phyloP scores from a whole-genome alignment of 2,797 vertebrate genomes.

The Mus caroli region DNA sequence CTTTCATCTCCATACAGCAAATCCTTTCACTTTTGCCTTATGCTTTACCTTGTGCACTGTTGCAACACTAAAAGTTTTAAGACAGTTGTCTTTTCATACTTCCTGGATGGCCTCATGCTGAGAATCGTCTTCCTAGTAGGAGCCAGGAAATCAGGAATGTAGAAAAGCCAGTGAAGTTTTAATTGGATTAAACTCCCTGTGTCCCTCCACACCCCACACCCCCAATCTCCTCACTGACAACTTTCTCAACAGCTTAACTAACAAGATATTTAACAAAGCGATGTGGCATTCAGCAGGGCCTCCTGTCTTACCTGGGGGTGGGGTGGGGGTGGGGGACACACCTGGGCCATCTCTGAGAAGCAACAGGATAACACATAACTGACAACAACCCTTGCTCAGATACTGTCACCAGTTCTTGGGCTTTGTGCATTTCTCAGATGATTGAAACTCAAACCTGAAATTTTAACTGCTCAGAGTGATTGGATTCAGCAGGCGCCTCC shows the following conservation, averaged over 20 bases:
- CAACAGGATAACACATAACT: constrained; percentile 85
- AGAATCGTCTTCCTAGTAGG: constrained; percentile 67
- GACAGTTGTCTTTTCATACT: constrained; percentile 38
- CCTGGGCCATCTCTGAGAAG: constrained; percentile 88
- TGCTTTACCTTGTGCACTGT: not conserved
- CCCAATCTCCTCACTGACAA: constrained; percentile 68
- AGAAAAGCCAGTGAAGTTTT: constrained; percentile 88
- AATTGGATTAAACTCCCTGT: constrained; percentile 90
- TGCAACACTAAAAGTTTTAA: constrained; percentile 47
- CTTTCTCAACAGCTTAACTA: constrained; percentile 87
- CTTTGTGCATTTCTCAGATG: constrained; percentile 73
- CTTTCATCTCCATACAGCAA: not conserved
- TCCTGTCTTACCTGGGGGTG: constrained; percentile 86
- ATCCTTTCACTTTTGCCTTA: constrained; percentile 73
- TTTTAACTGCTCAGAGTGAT: constrained; percentile 80
- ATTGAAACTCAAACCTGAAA: constrained; percentile 80
- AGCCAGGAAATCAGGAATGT: constrained; percentile 85
- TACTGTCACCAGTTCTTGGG: constrained; percentile 80
- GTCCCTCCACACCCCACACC: constrained; percentile 73
- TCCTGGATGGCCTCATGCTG: not conserved
- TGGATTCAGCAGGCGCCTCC: constrained; percentile 77
- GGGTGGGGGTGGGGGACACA: constrained; percentile 87
- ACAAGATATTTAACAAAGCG: constrained; percentile 85
- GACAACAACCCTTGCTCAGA: constrained; percentile 80
- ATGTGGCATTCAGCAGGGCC: constrained; percentile 84